Conservation (phyloP, 2,888 invertebrate genomes). For the Neoascia interrupta region DNA sequence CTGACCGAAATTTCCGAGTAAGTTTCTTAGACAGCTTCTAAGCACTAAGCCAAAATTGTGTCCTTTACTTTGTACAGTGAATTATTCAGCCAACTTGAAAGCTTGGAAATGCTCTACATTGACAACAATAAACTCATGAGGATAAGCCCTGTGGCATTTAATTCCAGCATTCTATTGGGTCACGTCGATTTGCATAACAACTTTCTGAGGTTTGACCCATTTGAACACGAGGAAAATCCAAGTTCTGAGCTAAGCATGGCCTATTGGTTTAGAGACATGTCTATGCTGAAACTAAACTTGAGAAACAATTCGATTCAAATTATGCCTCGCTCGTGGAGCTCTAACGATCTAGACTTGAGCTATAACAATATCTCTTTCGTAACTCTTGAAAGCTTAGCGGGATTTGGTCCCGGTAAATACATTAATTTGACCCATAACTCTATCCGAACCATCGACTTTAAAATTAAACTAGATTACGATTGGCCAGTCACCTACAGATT, state of each 20-base stretch:
- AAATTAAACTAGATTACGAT: slow-evolving; percentile 73
- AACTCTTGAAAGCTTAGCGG: slow-evolving; percentile 78
- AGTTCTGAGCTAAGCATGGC: slow-evolving; percentile 64
- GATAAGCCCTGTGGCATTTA: slow-evolving; percentile 81
- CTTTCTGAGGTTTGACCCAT: slow-evolving; percentile 78
- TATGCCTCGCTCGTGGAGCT: slow-evolving; percentile 84
- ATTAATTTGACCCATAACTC: slow-evolving; percentile 82
- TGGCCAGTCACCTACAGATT: too few relatives aligned
- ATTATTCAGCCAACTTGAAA: slow-evolving; percentile 77
- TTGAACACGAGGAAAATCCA: slow-evolving; percentile 65
- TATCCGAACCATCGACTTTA: slow-evolving; percentile 80
- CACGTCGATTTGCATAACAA: slow-evolving; percentile 82
- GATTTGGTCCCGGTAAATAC: slow-evolving; percentile 76
- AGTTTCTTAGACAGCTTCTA: too few relatives aligned
- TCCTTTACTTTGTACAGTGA: too few relatives aligned
- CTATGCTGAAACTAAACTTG: slow-evolving; percentile 82
- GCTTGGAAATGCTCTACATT: slow-evolving; percentile 80
- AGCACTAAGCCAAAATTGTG: too few relatives aligned
- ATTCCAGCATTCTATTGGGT: slow-evolving; percentile 80
- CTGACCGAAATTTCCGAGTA: slow-evolving; percentile 82
- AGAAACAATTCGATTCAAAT: slow-evolving; percentile 83
- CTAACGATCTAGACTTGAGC: slow-evolving; percentile 83
- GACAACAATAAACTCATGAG: slow-evolving; percentile 80
- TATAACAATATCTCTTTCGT: slow-evolving; percentile 82
- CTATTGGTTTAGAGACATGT: slow-evolving; percentile 83